A percentile compares a stretch with the other conserved stretches of the same genome.
phyloP scores from a whole-genome alignment of 2,797 vertebrate genomes.

The Pseudochirops cupreus region DNA sequence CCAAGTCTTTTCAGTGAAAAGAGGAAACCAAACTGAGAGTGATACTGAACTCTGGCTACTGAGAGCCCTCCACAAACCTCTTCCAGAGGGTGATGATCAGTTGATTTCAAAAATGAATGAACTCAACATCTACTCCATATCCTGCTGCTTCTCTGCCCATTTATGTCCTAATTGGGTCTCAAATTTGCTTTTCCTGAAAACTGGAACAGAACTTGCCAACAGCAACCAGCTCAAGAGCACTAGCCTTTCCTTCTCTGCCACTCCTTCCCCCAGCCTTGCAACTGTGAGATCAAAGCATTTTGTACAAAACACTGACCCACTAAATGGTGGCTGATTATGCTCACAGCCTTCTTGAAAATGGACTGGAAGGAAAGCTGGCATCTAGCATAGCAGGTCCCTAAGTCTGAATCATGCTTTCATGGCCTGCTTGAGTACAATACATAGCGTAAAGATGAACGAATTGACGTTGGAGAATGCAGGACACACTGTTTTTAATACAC shows the following conservation, averaged over 20 bases:
- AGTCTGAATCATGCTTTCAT: background rate
- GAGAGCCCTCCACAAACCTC: background rate
- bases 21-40: background rate
- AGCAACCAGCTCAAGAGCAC: slow-evolving; percentile 11
- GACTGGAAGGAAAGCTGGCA: background rate
- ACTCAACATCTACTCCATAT: background rate
- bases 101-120: slow-evolving; percentile 18
- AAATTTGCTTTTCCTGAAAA: slow-evolving; percentile 8
- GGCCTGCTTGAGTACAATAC: background rate
- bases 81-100: background rate
- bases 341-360: background rate
- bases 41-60: background rate
- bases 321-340: background rate
- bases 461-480: background rate
- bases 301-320: background rate
- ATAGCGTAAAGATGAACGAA: background rate
- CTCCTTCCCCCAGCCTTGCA: background rate
- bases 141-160: slow-evolving; percentile 6
- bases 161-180: slow-evolving; percentile 9
- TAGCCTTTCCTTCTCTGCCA: background rate
- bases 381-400: background rate
- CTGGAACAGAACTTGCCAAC: background rate
- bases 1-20: slow-evolving; percentile 21
- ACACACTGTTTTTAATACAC: background rate
- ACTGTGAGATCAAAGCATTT: slow-evolving; percentile 45